Percentiles rank a stretch among this genome's conserved stretches.
phyloP scores from a whole-genome alignment of 2,888 invertebrate genomes.

The Nephrotoma appendiculata region DNA sequence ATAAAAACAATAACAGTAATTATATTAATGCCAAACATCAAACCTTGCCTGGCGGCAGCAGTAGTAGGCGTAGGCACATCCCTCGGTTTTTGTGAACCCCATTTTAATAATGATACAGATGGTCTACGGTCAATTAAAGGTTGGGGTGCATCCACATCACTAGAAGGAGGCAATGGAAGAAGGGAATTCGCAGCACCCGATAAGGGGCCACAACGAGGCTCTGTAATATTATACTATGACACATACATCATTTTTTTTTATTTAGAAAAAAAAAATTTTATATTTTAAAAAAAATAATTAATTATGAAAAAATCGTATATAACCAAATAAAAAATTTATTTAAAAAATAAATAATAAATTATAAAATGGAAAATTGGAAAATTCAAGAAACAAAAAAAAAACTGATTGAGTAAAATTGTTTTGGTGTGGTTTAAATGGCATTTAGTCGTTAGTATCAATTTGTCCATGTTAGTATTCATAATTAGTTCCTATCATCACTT shows the following conservation, averaged over 20 bases:
- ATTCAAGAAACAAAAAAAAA: not conserved
- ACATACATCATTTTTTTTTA: conserved; percentile 4
- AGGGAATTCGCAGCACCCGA: conserved; percentile 36
- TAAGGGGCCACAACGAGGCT: conserved; percentile 57
- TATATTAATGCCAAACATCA: conserved; percentile 19
- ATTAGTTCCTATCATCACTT: not conserved
- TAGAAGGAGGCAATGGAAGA: conserved; percentile 39
- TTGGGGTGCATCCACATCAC: conserved; percentile 55
- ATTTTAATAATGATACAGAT: conserved; percentile 43
- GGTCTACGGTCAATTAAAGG: conserved; percentile 54
- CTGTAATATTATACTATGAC: conserved; percentile 30
- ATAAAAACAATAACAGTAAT: not conserved
- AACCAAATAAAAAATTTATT: conserved; percentile 7
- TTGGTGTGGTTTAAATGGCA: not conserved
- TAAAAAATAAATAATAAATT: not conserved
- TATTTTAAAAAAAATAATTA: conserved; percentile 26
- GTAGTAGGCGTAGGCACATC: conserved; percentile 20
- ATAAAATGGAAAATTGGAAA: not conserved
- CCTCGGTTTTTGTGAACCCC: conserved; percentile 29
- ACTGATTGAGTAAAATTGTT: not conserved
- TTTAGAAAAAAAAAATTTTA: not conserved
- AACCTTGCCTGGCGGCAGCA: conserved; percentile 38
- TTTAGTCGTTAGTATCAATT: not conserved
- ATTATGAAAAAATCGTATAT: not conserved
- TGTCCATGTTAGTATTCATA: not conserved